Conservation (phyloP, 2,113 vertebrate species). For the Pseudorasbora parva region DNA sequence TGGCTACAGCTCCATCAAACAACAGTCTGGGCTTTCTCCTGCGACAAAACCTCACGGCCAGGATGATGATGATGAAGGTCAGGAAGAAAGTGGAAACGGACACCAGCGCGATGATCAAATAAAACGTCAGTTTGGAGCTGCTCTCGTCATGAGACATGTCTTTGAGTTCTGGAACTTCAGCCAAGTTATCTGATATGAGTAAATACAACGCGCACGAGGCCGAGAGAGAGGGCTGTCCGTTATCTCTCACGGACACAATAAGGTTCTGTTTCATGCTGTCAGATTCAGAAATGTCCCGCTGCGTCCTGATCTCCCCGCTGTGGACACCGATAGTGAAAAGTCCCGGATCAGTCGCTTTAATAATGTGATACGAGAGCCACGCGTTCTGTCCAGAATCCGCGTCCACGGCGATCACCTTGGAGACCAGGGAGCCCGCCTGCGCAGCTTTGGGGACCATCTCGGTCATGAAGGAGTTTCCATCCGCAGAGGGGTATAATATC, state of each 20-base stretch:
- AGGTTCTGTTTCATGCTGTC: constrained; percentile 76
- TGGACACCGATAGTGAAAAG: constrained; percentile 58
- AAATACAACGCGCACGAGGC: constrained; percentile 78
- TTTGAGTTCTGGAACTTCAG: constrained; percentile 73
- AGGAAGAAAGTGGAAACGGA: constrained; percentile 67
- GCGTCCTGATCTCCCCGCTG: constrained; percentile 56
- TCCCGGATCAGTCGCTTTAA: constrained; percentile 53
- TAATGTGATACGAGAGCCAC: constrained; percentile 59
- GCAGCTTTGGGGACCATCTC: constrained; percentile 54
- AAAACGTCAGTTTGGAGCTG: constrained; percentile 69
- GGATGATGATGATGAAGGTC: constrained; percentile 62
- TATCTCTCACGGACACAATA: constrained; percentile 65
- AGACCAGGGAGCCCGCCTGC: constrained; percentile 52
- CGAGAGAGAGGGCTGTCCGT: constrained; percentile 73
- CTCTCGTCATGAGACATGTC: constrained; percentile 57
- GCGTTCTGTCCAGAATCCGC: constrained; percentile 60
- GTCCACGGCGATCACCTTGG: constrained; percentile 59
- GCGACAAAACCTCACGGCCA: constrained; percentile 14
- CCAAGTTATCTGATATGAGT: constrained; percentile 78
- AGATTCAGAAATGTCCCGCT: constrained; percentile 47
- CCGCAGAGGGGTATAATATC: constrained; percentile 61
- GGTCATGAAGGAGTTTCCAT: constrained; percentile 47
- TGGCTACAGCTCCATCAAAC: too few species aligned
- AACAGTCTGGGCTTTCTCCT: constrained; percentile 24
- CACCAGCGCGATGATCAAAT: constrained; percentile 67